phyloP scores from a whole-genome alignment of 1,140 invertebrate genomes.

The Cyclina sinensis region DNA sequence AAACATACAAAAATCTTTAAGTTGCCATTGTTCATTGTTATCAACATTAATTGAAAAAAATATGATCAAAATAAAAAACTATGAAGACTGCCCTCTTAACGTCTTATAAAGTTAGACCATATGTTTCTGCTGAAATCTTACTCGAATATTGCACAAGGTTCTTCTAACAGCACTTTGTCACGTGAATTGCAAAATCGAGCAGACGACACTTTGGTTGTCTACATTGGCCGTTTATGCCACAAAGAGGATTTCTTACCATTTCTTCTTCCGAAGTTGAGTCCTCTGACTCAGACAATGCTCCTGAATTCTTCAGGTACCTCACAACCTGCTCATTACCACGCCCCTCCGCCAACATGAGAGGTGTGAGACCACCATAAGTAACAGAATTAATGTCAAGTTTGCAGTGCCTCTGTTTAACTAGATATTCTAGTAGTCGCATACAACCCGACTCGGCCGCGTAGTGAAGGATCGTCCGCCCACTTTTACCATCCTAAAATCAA shows the following conservation, averaged over 20 bases:
- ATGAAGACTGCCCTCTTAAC: too few relatives aligned
- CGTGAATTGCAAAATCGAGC: too few relatives aligned
- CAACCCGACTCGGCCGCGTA: constrained; percentile 72
- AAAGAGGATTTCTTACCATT: constrained; percentile 68
- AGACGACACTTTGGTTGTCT: too few relatives aligned
- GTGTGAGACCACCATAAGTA: constrained; percentile 71
- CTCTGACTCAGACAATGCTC: constrained; percentile 50
- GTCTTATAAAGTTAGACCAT: too few relatives aligned
- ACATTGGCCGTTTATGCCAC: too few relatives aligned
- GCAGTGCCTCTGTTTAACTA: constrained; percentile 38
- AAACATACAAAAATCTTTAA: too few relatives aligned
- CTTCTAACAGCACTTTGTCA: too few relatives aligned
- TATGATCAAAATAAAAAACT: too few relatives aligned
- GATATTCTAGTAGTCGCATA: constrained; percentile 33
- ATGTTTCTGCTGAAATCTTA: too few relatives aligned
- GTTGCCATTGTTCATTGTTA: too few relatives aligned
- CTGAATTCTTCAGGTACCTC: constrained; percentile 44
- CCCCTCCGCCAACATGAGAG: constrained; percentile 72
- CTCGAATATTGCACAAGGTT: too few relatives aligned
- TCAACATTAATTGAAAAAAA: too few relatives aligned
- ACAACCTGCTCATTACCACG: constrained; percentile 59
- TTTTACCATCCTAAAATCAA: constrained; percentile 72
- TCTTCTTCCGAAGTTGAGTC: constrained; percentile 64
- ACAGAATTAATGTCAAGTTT: constrained; percentile 67
- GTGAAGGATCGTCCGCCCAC: constrained; percentile 75